Base-by-base conservation (phyloP, 2,888 invertebrate genomes). In the Volucella bombylans region DNA sequence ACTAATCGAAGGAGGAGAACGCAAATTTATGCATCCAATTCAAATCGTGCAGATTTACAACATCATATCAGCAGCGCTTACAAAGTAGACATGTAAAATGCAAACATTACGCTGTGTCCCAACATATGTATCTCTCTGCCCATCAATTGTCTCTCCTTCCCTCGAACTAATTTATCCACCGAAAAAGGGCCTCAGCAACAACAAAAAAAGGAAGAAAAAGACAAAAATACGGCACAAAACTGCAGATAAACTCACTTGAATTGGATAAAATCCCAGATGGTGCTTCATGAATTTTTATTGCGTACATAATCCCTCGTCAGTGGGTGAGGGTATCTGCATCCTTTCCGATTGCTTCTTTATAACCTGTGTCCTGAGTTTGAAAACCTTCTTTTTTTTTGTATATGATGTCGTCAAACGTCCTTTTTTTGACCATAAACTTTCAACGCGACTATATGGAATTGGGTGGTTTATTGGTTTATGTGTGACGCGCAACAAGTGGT, bases 401-500 rank as follows among this genome's bases (percentile, higher is more conserved):
- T 61, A 18, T 31, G 54, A 67, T 15, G 18, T 52, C 72, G 61
- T 68, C 72, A 78, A 82, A 67, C 55, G 61, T 67, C 45, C 61
- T 59, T 55, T 23, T 23, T 72, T 54, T 82, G 82, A 82, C 82
- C 82, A 57, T 73, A 49, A 79, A 64, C 78, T 73, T 62, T 64
- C 57, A 55, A 62, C 67, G 52, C 52, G 43, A 52, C 38, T 11
- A 49, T 49, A 78, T 76, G 65, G 65, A 57, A 50, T 73, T 67
- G 54, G 55, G 52, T 39, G 52, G 39, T n/a, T 23, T 39, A 14
- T 9, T 49, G 15, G n/a, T n/a, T 4, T 47, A 14, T 39, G 65
- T 57, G 54, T 41, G 73, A 71, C 49, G 50, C 54, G 68, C 82
- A 82, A 82, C 82, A 82, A 82, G 82, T 82, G 82, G 73, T 82